phyloP scores from a whole-genome alignment of 2,888 invertebrate species.

The Drosophila recens region DNA sequence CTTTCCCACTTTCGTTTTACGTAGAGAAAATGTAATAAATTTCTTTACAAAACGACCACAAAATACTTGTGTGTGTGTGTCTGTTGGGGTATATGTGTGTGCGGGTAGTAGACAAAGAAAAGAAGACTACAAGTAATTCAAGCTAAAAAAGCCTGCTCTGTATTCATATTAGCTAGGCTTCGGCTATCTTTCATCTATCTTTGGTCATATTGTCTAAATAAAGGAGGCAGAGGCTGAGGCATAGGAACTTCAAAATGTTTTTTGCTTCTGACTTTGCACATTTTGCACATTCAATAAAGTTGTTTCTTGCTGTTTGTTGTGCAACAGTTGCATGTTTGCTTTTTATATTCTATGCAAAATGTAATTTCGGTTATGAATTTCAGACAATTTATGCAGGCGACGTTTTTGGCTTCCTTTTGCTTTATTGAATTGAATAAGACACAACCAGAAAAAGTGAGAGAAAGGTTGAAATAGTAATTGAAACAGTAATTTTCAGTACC shows the following conservation, averaged over 20 bases:
- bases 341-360: conserved; percentile 57
- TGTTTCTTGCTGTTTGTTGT: conserved; percentile 52
- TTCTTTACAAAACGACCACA: conserved; percentile 75
- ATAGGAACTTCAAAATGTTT: conserved; percentile 19
- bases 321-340: conserved; percentile 44
- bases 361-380: conserved; percentile 56
- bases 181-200: conserved; percentile 62
- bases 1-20: conserved; percentile 17
- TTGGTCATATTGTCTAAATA: conserved; percentile 8
- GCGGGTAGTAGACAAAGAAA: conserved; percentile 63
- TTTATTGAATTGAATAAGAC: neutral
- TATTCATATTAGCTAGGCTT: conserved; percentile 46
- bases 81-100: conserved; percentile 19
- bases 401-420: neutral
- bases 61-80: conserved; percentile 47
- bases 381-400: conserved; percentile 40
- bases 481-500: too few species aligned
- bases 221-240: neutral
- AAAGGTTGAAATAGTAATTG: too few species aligned
- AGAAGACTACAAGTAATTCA: conserved; percentile 60
- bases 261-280: conserved; percentile 45
- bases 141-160: conserved; percentile 47
- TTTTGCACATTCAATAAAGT: conserved; percentile 73
- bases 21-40: conserved; percentile 73
- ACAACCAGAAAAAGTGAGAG: too few species aligned